Evolutionary conservation across 1,140 invertebrate species (phyloP), one percentile per base, ranked within the genome.

Genomic region (Probaryconus sp.): DNA sequence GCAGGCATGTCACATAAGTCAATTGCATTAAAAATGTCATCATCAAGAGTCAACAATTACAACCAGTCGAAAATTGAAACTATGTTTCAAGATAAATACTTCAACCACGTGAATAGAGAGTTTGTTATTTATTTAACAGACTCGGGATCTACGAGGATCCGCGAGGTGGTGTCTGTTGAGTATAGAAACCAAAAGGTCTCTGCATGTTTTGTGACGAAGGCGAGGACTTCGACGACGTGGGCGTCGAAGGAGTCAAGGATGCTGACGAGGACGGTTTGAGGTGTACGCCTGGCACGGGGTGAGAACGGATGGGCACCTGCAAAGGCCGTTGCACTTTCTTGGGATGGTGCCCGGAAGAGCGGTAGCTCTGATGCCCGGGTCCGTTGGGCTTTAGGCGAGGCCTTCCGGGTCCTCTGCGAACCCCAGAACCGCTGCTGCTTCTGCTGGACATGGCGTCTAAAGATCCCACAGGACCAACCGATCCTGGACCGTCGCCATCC

Each of bases 371-470:
- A 79, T 93, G 89, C 0, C 89, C 85, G 0, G 92, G 92, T 2
- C 91, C 92, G 30, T 88, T 87, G 1, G 89, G 92, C 68, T 90
- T 90, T 3, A 94, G 85, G 2, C 94, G 87, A 0, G 95, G 95
- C 75, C 95, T 83, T 9, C 95, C 95, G 0, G 94, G 93, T 5
- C 94, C 94, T 16, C 93, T 83, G 51, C 92, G 88, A 3, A 84
- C 74, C 0, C 94, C 94, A 0, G 93, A 91, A 35, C 64, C 21
- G 20, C 60, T 14, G 20, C 60, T 14, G 26, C 50, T 67, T n/a
- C 72, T 28, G 1, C 53, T 30, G 0, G 55, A 38, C 26, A 71
- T 5, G 0, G 77, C 43, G 1, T 79, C 79, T 0, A 85, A 35
- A 2, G 77, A 69, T 1, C 82, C 79, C 3, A 84, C 2, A 0